These are phyloP conservation scores for Pangasianodon gigas DNA, from an alignment of 2,113 vertebrate genomes.

Conservation along the genomic window DNA sequence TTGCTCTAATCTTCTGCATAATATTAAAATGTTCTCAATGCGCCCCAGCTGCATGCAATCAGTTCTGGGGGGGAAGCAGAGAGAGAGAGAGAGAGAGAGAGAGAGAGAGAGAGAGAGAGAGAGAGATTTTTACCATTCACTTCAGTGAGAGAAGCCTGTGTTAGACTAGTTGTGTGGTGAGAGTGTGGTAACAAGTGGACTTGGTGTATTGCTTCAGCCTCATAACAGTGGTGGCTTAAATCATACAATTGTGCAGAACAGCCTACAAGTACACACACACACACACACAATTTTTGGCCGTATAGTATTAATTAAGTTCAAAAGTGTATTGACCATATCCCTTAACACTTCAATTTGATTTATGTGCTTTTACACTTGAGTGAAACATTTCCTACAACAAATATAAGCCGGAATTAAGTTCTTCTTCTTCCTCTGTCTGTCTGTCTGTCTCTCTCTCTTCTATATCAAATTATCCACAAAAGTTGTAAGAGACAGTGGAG, in stretches of 20 bases:
- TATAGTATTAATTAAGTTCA: slow-evolving; percentile 1
- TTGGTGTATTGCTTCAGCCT: not conserved
- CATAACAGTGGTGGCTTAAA: not conserved
- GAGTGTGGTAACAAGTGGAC: slow-evolving; percentile 10
- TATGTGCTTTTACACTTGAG: not conserved
- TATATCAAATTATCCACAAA: slow-evolving; percentile 50
- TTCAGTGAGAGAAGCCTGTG: not conserved
- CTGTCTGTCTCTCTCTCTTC: not conserved
- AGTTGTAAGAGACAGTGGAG: slow-evolving; percentile 54
- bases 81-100: slow-evolving; percentile 51
- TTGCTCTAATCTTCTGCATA: slow-evolving; percentile 85
- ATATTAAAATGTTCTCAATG: slow-evolving; percentile 85
- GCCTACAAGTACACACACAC: not conserved
- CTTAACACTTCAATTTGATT: not conserved
- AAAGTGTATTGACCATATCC: not conserved
- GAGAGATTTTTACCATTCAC: slow-evolving; percentile 5
- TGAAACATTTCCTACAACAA: not conserved
- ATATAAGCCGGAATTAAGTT: slow-evolving; percentile 52
- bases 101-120: slow-evolving; percentile 51
- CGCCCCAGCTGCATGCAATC: slow-evolving; percentile 89
- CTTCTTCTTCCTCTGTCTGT: not conserved
- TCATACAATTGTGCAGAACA: not conserved
- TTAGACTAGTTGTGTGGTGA: slow-evolving; percentile 3
- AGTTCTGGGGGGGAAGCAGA: slow-evolving; percentile 68
- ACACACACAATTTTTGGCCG: not conserved